These are phyloP conservation scores for Eupithecia inturbata DNA, from an alignment of 2,888 invertebrate genomes.

Conservation along the genomic window DNA sequence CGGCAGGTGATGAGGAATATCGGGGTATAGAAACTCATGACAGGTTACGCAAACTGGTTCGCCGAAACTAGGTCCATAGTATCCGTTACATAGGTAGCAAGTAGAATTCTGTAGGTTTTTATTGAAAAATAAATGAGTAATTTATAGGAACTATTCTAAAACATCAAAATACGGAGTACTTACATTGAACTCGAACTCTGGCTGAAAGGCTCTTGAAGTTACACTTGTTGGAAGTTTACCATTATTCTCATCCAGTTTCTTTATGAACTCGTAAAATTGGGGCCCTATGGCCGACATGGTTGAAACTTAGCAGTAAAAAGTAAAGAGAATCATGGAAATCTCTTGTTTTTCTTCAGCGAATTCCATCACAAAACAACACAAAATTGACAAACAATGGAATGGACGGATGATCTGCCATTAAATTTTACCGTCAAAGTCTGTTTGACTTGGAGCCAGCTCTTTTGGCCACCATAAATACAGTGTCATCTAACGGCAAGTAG, in stretches of 20 bases:
- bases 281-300: slow-evolving; percentile 72
- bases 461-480: too few relatives aligned
- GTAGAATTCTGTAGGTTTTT: slow-evolving; percentile 84
- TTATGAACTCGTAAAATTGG: slow-evolving; percentile 71
- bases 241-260: slow-evolving; percentile 74
- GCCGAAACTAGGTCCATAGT: slow-evolving; percentile 95
- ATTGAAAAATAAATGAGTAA: neutral
- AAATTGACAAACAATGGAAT: neutral
- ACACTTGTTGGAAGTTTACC: slow-evolving; percentile 64
- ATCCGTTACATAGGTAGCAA: slow-evolving; percentile 95
- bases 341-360: neutral
- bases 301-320: neutral
- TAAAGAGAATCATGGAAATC: neutral
- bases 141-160: neutral
- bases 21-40: slow-evolving; percentile 95
- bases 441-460: too few relatives aligned
- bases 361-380: neutral
- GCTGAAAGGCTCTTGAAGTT: slow-evolving; percentile 45
- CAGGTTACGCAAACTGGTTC: slow-evolving; percentile 96
- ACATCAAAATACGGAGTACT: slow-evolving; percentile 34
- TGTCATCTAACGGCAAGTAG: too few relatives aligned
- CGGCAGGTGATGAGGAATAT: slow-evolving; percentile 85
- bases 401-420: too few relatives aligned
- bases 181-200: slow-evolving; percentile 77
- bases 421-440: too few relatives aligned